Base-by-base conservation (phyloP, 2,797 vertebrate genomes). In the Valencia hispanica region DNA sequence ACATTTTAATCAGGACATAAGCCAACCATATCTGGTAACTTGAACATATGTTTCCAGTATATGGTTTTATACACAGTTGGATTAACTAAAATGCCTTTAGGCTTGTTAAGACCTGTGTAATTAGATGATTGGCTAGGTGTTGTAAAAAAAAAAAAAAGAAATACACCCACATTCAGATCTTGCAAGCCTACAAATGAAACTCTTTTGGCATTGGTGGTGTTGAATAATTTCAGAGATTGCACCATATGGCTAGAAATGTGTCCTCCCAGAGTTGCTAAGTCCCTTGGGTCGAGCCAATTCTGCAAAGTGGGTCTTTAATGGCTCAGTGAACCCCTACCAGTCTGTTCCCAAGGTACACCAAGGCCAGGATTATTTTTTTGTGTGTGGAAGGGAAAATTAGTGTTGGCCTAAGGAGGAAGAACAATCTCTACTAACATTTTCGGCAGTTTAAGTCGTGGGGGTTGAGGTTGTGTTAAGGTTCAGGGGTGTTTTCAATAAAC, bases 261-360 rank as follows among this genome's bases (percentile, higher is more conserved):
- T 72, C 68, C 70, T 78, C 43, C 75, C 82, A 92, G 83, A 92
- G 84, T 88, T 75, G 85, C 85, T 89, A 87, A 91, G 86, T 84
- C 86, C 74, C 66, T 78, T 71, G 78, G 85, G 79, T 84, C 32
- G 65, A 90, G 83, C 84, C 90, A 93, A 91, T 94, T 85, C 81
- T 87, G 73, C 87, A 92, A 89, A 90, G 88, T 86, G 88, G 87
- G 89, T 85, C 84, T 89, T 90, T 91, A 89, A 86, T 89, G 82
- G 87, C 87, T 92, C 85, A 88, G 75, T 76, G 80, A 87, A 83
- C 80, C 80, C 73, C 79, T 77, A 81, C 75, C 88, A 91, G 91
- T 88, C 91, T 90, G 92, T 88, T 85, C 85, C 68, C 77, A 82
- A 86, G 84, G 80, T 82, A 77, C 71, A 87, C 75, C 50, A 53